These are phyloP conservation scores for Epizoanthus rinbou DNA, from an alignment of 92 coral and sea anemone species.

Conservation along the genomic window DNA sequence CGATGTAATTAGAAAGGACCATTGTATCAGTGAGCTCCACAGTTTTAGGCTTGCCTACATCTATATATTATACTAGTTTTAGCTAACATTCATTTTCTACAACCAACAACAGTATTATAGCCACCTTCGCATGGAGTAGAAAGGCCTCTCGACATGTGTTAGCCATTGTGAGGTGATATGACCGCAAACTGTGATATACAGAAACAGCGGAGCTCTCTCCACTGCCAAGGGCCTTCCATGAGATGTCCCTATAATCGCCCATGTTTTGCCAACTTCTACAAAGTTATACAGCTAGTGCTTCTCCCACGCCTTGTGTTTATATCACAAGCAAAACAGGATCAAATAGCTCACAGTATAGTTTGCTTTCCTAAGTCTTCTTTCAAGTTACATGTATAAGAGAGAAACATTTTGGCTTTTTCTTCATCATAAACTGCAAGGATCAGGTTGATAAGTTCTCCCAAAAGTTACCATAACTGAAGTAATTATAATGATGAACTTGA, in stretches of 20 bases:
- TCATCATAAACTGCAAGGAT: not conserved
- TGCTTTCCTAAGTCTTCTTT: not conserved
- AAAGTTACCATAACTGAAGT: not conserved
- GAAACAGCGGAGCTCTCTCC: conserved; percentile 38
- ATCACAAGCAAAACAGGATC: not conserved
- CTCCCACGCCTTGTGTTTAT: too few species aligned
- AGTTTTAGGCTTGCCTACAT: too few species aligned
- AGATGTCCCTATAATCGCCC: conserved; percentile 59
- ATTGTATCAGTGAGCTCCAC: too few species aligned
- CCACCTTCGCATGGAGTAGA: conserved; percentile 69
- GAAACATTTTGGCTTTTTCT: not conserved
- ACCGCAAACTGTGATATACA: conserved; percentile 61
- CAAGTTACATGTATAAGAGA: not conserved
- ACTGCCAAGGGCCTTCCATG: conserved; percentile 52
- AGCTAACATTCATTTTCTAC: too few species aligned
- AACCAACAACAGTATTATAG: not conserved
- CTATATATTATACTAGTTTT: too few species aligned
- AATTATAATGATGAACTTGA: not conserved
- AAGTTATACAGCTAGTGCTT: too few species aligned
- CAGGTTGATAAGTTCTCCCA: not conserved
- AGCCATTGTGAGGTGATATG: conserved; percentile 55
- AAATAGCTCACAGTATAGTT: not conserved
- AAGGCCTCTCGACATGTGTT: conserved; percentile 65
- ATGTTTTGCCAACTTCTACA: not conserved
- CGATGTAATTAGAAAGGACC: too few species aligned